Base-by-base conservation (phyloP, 2,113 vertebrate species). In the Pygoscelis antarcticus region DNA sequence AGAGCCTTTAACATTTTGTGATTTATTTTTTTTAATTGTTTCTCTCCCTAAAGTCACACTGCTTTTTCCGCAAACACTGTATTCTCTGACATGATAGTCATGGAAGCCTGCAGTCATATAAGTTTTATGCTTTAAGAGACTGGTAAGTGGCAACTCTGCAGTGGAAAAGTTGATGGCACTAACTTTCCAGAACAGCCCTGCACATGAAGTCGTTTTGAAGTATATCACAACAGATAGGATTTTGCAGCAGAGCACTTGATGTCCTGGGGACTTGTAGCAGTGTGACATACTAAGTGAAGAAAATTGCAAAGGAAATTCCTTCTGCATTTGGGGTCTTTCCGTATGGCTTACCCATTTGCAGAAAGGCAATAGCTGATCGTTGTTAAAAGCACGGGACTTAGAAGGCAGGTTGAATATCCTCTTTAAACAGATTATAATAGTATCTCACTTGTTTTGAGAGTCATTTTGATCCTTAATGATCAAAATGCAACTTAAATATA, bases 171-270 rank as follows among this genome's bases (percentile, higher is more conserved):
- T 60, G 40, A 47, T 66, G 55, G 7, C 42, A 22, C 40, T 88
- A 26, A 47, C 82, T 80, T 88, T 23, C 7, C 38, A 42, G 46
- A 87, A 5, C 32, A 54, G 40, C 52, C 14, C 23, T 20, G 44
- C 49, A 6, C 14, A 1, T 42, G 42, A 32, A 85, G 32, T 60
- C 0, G 0, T 34, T 71, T 20, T 51, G 26, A 65, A 80, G 30
- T 47, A 4, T 44, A 47, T 87, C 49, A 32, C 32, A 87, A 7
- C 27, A 21, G 17, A 11, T 83, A 58, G 40, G 66, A 77, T 87
- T 91, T 83, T 61, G 36, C 58, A 87, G 55, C 77, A 85, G 34
- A 85, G 47, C 49, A 18, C 36, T 80, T 65, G 36, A 13, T 0
- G 2, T 71, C 49, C 36, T 66, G 34, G 32, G 52, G 32, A 38